Base-by-base conservation (phyloP, 2,888 invertebrate genomes). In the Trissonchulus sp. region DNA sequence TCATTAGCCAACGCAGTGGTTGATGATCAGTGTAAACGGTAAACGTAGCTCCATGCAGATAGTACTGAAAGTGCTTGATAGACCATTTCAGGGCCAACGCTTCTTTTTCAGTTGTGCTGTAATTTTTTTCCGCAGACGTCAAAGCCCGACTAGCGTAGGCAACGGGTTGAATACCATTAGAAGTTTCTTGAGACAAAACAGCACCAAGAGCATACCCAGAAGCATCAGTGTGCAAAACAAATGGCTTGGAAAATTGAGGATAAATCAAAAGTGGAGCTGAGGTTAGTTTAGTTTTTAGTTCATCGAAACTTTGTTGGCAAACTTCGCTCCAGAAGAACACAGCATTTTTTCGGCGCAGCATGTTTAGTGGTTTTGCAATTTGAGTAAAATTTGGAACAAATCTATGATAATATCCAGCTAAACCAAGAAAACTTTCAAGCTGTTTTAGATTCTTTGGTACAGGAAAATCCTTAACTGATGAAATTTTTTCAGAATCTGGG, bases 251-350 rank as follows among this genome's bases (percentile, higher is more conserved):
- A 48, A 72, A 72, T 15, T 72, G 23, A n/a, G 72, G 37, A 72
- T 30, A 48, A 3, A 28, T 30, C 31, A 72, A 72, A 38, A 60
- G 8, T 62, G 72, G 37, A n/a, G 48, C n/a, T 15, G 37, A 31
- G 18, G 31, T 72, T 28, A 72, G 31, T 15, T n/a, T 60, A 8
- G 37, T 60, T 30, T n/a, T 72, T 18, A 72, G n/a, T 30, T 38
- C 30, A 2, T 73, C 18, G 33, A 72, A 76, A 1, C 48, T 31
- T 33, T 75, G 2, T 28, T 75, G 15, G 28, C 33, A 28, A 15
- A 60, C 62, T 2, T 38, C 33, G 31, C 18, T 75, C 75, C 75
- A 75, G 23, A 35, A 3, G 30, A 72, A 74, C 3, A n/a, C n/a
- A 1, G 2, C 8, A 74, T 74, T 34, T 34, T 65, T 63, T 30